Percentiles rank a stretch among this genome's conserved stretches.
Evolutionary conservation across 2,113 vertebrate species (phyloP).

Genomic region (Upupa epops): DNA sequence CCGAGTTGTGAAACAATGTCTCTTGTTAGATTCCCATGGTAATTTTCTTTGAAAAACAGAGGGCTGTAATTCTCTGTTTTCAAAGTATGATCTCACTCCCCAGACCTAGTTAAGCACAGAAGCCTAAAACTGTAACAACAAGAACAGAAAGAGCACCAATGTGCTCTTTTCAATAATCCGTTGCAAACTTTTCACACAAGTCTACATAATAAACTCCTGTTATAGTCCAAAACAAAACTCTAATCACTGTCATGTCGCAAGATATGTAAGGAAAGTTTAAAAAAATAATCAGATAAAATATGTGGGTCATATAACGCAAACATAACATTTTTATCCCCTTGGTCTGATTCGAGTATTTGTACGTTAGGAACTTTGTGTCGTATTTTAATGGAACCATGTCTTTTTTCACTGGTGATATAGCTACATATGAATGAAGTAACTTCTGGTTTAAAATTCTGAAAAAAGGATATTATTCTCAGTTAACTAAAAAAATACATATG

Average conservation of each 20-base stretch:
- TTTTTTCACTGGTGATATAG: neutral
- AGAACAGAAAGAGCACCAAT: neutral
- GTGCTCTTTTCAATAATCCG: neutral
- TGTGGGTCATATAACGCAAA: neutral
- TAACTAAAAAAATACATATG: neutral
- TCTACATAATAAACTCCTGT: neutral
- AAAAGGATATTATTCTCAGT: neutral
- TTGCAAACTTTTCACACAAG: neutral
- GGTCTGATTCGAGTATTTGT: neutral
- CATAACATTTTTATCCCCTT: neutral
- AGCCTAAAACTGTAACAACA: neutral
- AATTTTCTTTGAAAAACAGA: slow-evolving; percentile 37
- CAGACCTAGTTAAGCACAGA: slow-evolving; percentile 25
- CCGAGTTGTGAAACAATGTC: slow-evolving; percentile 21
- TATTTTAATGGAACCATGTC: neutral
- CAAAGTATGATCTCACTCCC: slow-evolving; percentile 42
- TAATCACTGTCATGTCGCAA: neutral
- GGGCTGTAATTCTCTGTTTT: slow-evolving; percentile 45
- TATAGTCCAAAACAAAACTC: neutral
- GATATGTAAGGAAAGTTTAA: neutral
- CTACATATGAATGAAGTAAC: neutral
- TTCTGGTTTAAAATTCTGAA: neutral
- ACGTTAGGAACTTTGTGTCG: neutral
- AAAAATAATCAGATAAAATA: neutral
- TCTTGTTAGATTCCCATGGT: slow-evolving; percentile 33